Base-by-base conservation (phyloP, 2,888 invertebrate species). In the Melieria crassipennis region DNA sequence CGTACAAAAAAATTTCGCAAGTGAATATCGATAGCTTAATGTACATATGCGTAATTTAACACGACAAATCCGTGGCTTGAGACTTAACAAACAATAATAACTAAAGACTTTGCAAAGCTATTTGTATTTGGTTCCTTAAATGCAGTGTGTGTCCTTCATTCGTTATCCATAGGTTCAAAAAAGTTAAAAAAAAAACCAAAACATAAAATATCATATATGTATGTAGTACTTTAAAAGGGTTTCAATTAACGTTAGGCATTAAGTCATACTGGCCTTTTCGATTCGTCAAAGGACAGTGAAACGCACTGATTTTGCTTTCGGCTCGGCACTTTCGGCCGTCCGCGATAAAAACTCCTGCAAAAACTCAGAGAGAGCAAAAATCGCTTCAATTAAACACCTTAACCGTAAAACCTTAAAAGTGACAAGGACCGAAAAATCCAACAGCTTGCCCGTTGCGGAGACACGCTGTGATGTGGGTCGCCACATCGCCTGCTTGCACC, bases 371-470 rank as follows among this genome's bases (percentile, higher is more conserved):
- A 30, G 30, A 30, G 30, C 7, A 52, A 6, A 7, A 52, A 52
- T n/a, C 13, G 52, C 13, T 7, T 6, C 5, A 7, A 7, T 52
- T 52, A 52, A 52, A 52, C 5, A 52, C 52, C 13, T n/a, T 13
- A 13, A 13, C 11, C 52, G 13, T n/a, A 5, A 6, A 63, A 70
- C 60, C 55, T 48, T 61, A 60, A 60, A 70, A 72, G 77, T 77
- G 85, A 85, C 86, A 87, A 86, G 86, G 86, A 86, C 87, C 86
- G 84, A 84, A 84, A 82, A 86, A 83, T 87, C 86, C 87, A 87
- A 86, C 86, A 86, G 85, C 81, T 80, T 78, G 73, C 57, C 69
- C 65, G 65, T 65, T 70, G 57, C 66, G 72, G 71, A 73, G 58
- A 72, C 73, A 81, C 67, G 79, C 83, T 84, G 82, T 84, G 84